Conservation (phyloP, 92 coral and sea anemone species). For the Pocillopora meandrina region DNA sequence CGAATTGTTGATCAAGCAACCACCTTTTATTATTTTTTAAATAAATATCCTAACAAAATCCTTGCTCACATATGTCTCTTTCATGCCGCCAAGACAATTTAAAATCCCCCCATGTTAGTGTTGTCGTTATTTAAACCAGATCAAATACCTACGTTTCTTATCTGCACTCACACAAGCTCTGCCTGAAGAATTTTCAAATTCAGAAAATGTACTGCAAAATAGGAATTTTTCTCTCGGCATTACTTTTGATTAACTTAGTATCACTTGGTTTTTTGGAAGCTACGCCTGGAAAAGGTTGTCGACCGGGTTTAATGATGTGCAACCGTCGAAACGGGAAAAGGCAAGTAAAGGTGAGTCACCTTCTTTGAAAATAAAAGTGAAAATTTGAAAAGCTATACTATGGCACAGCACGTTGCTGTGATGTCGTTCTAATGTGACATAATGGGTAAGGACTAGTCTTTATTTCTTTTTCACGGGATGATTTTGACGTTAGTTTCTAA, state of each 20-base stretch:
- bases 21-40: neutral
- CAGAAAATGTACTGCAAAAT: neutral
- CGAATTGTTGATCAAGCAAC: conserved; percentile 4
- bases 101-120: conserved; percentile 23
- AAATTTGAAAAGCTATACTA: no score
- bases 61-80: neutral
- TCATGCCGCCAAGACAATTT: conserved; percentile 29
- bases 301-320: conserved; percentile 38
- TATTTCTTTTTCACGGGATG: no score
- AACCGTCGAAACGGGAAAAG: conserved; percentile 26
- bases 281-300: conserved; percentile 9
- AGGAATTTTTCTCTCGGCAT: neutral
- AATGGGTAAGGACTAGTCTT: no score
- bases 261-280: neutral
- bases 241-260: neutral
- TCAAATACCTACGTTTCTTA: neutral
- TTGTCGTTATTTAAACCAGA: conserved; percentile 21
- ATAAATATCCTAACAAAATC: neutral
- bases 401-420: no score
- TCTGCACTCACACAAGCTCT: neutral
- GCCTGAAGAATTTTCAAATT: neutral
- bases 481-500: no score
- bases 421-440: no score
- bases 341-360: neutral
- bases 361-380: no score